Evolutionary conservation across 2,113 vertebrate species (phyloP), one percentile per base, ranked within the genome.

Genomic region (Cynocephalus volans): DNA sequence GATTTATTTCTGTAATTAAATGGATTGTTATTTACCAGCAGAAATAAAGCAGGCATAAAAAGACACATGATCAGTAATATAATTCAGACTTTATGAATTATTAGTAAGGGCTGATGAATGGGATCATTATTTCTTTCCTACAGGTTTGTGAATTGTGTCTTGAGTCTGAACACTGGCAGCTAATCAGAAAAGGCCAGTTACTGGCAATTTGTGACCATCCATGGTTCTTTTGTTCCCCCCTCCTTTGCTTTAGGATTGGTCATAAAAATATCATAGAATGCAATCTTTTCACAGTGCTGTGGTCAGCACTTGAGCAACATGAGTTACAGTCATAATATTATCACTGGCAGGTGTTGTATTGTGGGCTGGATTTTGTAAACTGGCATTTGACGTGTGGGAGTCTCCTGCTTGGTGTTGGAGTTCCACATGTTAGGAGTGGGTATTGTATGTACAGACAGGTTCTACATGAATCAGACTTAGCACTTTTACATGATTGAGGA

Each of bases 1-100:
- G 98, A 98, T 98, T 98, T 98, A 98, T 98, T 92, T 98, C 96
- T 97, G 93, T 97, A 98, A 99, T 98, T 98, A 98, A 98, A 95
- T 75, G 77, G 95, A 79, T 95, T 75, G 85, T 98, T 99, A 98
- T 98, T 99, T 98, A 98, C 98, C 97, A 97, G 95, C 56, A 96
- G 96, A 98, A 86, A 97, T 50, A 97, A 96, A 92, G 88, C 93
- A 97, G 83, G 81, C 92, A 93, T 91, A 81, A 98, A 97, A 98
- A 97, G 97, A 96, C 88, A 98, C 87, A 92, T 73, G 96, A 97
- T 97, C 90, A 96, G 97, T 97, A 97, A 72, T 84, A 84, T 93
- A 94, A 97, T 97, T 98, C 90, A 98, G 95, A 96, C 81, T 92
- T 65, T 97, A 97, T 88, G 96, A 98, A 97, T 95, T 98, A 95